These are phyloP conservation scores for Didymodactylos carnosus DNA, from an alignment of 2,888 invertebrate species.

Conservation along the genomic window DNA sequence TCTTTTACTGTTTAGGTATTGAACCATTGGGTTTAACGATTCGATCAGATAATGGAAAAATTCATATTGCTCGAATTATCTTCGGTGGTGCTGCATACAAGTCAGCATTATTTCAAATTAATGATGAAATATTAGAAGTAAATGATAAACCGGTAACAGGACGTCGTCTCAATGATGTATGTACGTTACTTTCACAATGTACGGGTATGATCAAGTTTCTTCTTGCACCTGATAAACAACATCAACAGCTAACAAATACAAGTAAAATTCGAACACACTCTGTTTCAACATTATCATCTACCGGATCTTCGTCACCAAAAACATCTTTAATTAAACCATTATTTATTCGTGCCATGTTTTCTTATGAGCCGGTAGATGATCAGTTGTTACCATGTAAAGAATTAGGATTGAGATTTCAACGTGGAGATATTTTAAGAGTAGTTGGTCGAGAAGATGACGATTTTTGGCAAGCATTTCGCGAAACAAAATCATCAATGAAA, in stretches of 20 bases:
- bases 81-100: not conserved
- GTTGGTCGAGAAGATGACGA: not conserved
- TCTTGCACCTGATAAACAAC: slow-evolving; percentile 1
- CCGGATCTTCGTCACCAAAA: no score
- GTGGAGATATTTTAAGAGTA: not conserved
- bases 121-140: not conserved
- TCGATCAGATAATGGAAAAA: not conserved
- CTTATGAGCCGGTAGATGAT: not conserved
- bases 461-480: not conserved
- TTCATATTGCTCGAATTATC: not conserved
- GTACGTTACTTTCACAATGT: not conserved
- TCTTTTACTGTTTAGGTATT: no score
- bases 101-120: not conserved
- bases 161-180: not conserved
- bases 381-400: not conserved
- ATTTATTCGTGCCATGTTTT: not conserved
- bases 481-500: not conserved
- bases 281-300: no score
- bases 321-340: no score
- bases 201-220: not conserved
- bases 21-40: not conserved
- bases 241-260: no score
- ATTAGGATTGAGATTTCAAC: not conserved
- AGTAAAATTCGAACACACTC: no score
- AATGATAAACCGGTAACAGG: not conserved